phyloP scores from a whole-genome alignment of 2,888 invertebrate species.

The Erynnis tages region DNA sequence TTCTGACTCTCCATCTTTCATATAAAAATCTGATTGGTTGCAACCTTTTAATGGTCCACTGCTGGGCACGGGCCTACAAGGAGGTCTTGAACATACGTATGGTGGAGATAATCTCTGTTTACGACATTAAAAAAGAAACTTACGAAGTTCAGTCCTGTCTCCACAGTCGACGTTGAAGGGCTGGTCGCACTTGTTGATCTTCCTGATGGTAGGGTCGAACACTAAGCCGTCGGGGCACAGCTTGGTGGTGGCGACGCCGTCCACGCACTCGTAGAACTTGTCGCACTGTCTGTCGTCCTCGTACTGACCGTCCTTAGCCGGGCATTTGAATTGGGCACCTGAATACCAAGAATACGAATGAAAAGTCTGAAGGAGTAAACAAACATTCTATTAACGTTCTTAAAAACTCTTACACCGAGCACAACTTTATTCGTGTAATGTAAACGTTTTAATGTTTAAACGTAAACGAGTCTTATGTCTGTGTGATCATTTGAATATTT shows the following conservation, averaged over 20 bases:
- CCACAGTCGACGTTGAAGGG: conserved; percentile 96
- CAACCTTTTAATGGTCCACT: no score
- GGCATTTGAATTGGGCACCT: conserved; percentile 87
- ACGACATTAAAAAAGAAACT: no score
- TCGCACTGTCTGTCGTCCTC: conserved; percentile 92
- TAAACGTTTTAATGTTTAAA: no score
- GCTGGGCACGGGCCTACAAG: no score
- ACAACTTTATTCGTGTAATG: no score
- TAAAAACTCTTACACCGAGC: no score
- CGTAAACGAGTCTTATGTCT: no score
- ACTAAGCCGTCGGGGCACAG: conserved; percentile 94
- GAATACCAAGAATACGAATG: conserved; percentile 45
- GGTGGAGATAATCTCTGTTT: no score
- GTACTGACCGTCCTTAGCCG: conserved; percentile 89
- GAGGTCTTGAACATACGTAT: no score
- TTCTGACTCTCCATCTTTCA: no score
- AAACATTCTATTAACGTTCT: background rate
- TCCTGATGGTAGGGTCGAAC: conserved; percentile 91
- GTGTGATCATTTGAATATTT: no score
- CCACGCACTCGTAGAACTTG: conserved; percentile 90
- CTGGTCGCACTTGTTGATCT: conserved; percentile 95
- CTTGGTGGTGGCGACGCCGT: conserved; percentile 87
- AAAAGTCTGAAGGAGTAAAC: background rate
- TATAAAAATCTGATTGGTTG: no score
- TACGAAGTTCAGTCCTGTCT: conserved; percentile 93